These are phyloP conservation scores for Forbesichthys agassizii DNA, from an alignment of 2,113 vertebrate species.

Conservation along the genomic window DNA sequence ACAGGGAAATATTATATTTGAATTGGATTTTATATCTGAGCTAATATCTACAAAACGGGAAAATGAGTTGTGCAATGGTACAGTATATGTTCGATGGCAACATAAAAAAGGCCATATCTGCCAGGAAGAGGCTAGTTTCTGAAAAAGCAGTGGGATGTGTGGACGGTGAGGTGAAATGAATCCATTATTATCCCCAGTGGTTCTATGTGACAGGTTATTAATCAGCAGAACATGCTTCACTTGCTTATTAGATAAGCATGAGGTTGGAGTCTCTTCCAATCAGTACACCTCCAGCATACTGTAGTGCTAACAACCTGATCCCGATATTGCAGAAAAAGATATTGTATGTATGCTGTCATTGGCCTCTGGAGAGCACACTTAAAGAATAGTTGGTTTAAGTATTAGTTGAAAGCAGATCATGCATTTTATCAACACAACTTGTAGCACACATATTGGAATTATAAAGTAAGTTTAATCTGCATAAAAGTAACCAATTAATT, in stretches of 20 bases:
- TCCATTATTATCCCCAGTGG: constrained; percentile 42
- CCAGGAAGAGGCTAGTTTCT: not conserved
- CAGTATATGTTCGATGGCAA: not conserved
- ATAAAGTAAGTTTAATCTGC: not conserved
- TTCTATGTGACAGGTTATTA: constrained; percentile 50
- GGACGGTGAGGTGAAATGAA: constrained; percentile 4
- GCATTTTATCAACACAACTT: not conserved
- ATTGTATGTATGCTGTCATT: constrained; percentile 18
- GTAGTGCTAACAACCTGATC: not conserved
- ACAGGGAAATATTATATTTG: not conserved
- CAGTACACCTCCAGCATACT: not conserved
- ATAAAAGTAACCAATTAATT: not conserved
- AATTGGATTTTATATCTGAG: not conserved
- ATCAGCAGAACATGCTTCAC: constrained; percentile 43
- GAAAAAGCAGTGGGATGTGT: not conserved
- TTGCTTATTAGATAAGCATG: constrained; percentile 52
- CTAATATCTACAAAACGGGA: not conserved
- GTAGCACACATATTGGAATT: not conserved
- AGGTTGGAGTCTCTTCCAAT: constrained; percentile 41
- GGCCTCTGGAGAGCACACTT: not conserved
- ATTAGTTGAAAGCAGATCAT: not conserved
- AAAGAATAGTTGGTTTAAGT: not conserved
- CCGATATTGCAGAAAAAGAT: constrained; percentile 31
- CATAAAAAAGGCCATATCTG: not conserved
- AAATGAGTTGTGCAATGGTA: not conserved